phyloP scores from a whole-genome alignment of 1,140 invertebrate genomes.

The Dolichoris vasculosae region DNA sequence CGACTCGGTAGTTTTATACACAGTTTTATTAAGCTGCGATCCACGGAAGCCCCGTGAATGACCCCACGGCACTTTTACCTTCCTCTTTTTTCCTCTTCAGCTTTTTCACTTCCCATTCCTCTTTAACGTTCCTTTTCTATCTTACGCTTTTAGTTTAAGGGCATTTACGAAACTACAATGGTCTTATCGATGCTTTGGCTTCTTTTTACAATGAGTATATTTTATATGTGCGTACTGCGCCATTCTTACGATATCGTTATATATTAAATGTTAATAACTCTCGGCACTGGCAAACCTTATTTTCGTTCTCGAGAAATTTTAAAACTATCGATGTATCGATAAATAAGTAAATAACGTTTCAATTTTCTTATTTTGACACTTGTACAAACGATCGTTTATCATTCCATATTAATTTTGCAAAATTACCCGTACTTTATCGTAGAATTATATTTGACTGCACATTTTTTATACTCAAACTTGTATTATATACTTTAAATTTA shows the following conservation, averaged over 20 bases:
- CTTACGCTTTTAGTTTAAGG: slow-evolving; percentile 21
- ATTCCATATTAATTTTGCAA: neutral
- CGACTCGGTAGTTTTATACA: slow-evolving; percentile 43
- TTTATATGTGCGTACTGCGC: too few species aligned
- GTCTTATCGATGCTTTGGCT: neutral
- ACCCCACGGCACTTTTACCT: slow-evolving; percentile 42
- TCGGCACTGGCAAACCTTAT: too few species aligned
- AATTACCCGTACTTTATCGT: neutral
- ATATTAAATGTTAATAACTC: too few species aligned
- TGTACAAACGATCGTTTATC: neutral
- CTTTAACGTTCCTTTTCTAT: slow-evolving; percentile 14
- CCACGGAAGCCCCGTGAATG: slow-evolving; percentile 62
- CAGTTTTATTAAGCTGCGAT: slow-evolving; percentile 66
- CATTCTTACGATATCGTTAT: too few species aligned
- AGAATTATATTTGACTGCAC: neutral
- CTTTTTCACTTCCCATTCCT: neutral
- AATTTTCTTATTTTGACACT: too few species aligned
- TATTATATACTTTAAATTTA: neutral
- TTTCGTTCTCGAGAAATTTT: too few species aligned
- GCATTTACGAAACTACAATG: neutral
- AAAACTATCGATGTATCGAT: too few species aligned
- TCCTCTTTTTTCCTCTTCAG: neutral
- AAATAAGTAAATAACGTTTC: too few species aligned
- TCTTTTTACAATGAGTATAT: too few species aligned
- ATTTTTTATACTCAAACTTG: neutral